Evolutionary conservation across 64 coral and sea anemone species (phyloP), one percentile per base, ranked within the genome.

Genomic region (Stichodactyla helianthus): DNA sequence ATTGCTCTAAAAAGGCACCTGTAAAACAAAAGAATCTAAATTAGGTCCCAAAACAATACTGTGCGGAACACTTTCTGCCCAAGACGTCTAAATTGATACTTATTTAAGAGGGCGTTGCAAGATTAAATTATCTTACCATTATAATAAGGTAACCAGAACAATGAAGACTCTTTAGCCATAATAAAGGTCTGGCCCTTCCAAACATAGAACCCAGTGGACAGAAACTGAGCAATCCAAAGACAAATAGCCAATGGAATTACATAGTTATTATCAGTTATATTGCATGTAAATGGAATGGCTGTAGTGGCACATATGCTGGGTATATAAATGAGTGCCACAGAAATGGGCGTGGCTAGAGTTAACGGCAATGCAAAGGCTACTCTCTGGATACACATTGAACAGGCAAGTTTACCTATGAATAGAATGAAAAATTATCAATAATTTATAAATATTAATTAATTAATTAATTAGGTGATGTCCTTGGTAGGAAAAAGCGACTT

Each of bases 71-170:
- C 0, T 3, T 44, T 44, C 35, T 3, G 35, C 1, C 1, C 35
- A 44, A 44, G 35, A 1, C 35, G 35, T 44, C 35, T 44, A 44
- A 14, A 23, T 6, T 82, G 31, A 44, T 82, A 19, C 50, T 54
- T 35, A 82, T 6, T 10, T 10, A 82, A 31, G 28, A 31, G 15
- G 3, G 15, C 56, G 0, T 59, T 59, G 5, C 15, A 10, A 59
- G 56, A 59, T 59, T 1, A 1, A 59, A 4, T 4, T 77, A 77
- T 80, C 87, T 51, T 88, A 95, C 97, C 91, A 79, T 99, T 99
- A 50, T 99, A 99, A 15, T 86, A 82, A n/a, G 97, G 93, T 17
- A 99, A 77, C 97, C 97, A 99, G 54, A 99, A 99, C 85, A 99
- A 83, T 14, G 87, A 88, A 0, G 90, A 93, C 15, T 99, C 97